Conservation (phyloP, 2,797 vertebrate genomes). For the Delichon dasypus region DNA sequence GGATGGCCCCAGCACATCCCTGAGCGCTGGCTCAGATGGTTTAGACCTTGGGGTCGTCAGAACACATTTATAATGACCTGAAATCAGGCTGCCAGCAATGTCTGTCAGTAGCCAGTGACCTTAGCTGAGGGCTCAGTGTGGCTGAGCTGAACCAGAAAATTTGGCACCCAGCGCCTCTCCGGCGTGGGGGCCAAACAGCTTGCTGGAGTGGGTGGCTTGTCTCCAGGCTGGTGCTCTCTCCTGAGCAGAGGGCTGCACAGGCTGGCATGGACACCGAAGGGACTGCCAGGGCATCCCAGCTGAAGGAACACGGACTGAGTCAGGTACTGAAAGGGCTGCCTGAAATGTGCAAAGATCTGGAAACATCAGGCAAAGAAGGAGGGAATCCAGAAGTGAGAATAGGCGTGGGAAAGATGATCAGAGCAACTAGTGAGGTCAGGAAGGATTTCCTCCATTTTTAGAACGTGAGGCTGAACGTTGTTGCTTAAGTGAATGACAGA, state of each 20-base stretch:
- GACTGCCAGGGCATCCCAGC: neutral
- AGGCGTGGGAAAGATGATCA: neutral
- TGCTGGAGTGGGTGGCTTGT: neutral
- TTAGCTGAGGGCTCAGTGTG: neutral
- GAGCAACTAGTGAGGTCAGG: neutral
- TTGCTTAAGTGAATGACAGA: neutral
- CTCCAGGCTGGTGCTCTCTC: neutral
- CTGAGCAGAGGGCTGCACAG: neutral
- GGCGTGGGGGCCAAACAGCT: neutral
- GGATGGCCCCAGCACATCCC: neutral
- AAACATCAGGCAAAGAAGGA: neutral
- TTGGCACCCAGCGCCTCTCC: neutral
- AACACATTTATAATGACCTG: neutral
- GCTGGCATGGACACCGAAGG: accelerated
- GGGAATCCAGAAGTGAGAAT: neutral
- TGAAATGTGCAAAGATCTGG: neutral
- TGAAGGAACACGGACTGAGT: neutral
- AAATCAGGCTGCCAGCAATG: neutral
- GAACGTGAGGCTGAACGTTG: neutral
- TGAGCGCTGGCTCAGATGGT: neutral
- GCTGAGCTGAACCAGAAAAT: constrained; percentile 6
- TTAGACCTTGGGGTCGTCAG: neutral
- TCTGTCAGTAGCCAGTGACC: neutral
- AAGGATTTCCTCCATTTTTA: neutral
- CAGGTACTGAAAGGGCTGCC: neutral